Evolutionary conservation across 2,797 vertebrate species (phyloP).

Genomic region (Tachyglossus aculeatus): DNA sequence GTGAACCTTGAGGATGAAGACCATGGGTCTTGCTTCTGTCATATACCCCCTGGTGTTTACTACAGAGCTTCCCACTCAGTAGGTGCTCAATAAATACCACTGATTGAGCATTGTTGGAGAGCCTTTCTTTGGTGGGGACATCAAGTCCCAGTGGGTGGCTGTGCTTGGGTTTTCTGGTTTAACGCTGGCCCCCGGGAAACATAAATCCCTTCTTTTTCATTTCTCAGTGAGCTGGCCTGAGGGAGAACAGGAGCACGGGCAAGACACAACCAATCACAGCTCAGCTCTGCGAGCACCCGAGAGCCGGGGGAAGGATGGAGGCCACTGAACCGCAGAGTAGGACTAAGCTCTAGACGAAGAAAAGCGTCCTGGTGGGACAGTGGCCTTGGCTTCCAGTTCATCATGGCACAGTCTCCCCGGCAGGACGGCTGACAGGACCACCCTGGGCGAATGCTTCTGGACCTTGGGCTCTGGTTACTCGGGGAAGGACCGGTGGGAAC

Average conservation of each 20-base stretch:
- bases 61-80: no score
- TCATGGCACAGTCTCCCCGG: constrained; percentile 81
- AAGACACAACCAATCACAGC: constrained; percentile 45
- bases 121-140: constrained; percentile 62
- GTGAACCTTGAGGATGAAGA: no score
- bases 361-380: constrained; percentile 14
- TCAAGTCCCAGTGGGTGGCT: constrained; percentile 52
- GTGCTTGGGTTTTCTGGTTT: constrained; percentile 49
- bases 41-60: no score
- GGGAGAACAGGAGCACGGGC: constrained; percentile 52
- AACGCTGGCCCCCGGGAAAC: constrained; percentile 68
- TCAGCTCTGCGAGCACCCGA: constrained; percentile 40
- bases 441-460: constrained; percentile 1
- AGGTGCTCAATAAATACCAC: no score
- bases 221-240: constrained; percentile 72
- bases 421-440: constrained; percentile 78
- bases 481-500: constrained; percentile 50
- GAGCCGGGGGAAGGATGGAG: constrained; percentile 66
- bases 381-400: constrained; percentile 49
- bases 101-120: constrained; percentile 73
- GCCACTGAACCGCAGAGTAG: constrained; percentile 57
- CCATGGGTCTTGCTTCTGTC: no score
- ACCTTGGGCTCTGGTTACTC: constrained; percentile 34
- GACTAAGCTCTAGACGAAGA: constrained; percentile 57
- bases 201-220: constrained; percentile 76